phyloP scores from a whole-genome alignment of 2,113 vertebrate species.

The Pipa parva region DNA sequence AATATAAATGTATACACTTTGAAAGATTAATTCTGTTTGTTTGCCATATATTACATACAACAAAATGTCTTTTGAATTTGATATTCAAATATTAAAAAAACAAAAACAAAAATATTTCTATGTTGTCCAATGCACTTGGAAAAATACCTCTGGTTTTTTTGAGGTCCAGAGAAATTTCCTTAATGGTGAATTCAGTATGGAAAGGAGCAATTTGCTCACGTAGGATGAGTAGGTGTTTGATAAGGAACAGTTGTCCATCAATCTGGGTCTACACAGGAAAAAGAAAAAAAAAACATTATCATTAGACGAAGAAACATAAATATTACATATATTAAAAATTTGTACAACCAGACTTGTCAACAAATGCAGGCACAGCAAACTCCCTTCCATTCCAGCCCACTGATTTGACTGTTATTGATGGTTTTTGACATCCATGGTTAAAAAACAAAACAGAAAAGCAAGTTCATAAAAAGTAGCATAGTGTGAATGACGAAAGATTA shows the following conservation, averaged over 20 bases:
- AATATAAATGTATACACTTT: no score
- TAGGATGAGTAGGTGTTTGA: slow-evolving; percentile 98
- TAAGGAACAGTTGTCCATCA: slow-evolving; percentile 96
- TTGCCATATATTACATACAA: no score
- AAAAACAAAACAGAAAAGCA: neutral
- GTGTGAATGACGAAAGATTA: neutral
- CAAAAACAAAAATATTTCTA: no score
- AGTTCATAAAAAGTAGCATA: no score
- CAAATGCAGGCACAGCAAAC: neutral
- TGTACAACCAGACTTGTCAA: neutral
- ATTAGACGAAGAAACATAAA: no score
- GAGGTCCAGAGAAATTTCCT: slow-evolving; percentile 99
- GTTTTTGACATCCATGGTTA: slow-evolving; percentile 9
- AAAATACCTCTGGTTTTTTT: slow-evolving; percentile 96
- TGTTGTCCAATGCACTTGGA: no score
- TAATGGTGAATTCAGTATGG: slow-evolving; percentile 98
- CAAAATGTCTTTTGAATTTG: no score
- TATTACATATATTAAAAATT: slow-evolving; percentile 34
- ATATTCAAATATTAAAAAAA: no score
- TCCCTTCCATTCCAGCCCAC: neutral
- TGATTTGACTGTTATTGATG: slow-evolving; percentile 1
- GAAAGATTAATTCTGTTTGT: no score
- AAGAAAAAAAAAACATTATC: slow-evolving; percentile 55
- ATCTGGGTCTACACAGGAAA: slow-evolving; percentile 86
- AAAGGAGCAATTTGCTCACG: slow-evolving; percentile 98